Base-by-base conservation (phyloP, 2,888 invertebrate species). In the Sympetrum striolatum region DNA sequence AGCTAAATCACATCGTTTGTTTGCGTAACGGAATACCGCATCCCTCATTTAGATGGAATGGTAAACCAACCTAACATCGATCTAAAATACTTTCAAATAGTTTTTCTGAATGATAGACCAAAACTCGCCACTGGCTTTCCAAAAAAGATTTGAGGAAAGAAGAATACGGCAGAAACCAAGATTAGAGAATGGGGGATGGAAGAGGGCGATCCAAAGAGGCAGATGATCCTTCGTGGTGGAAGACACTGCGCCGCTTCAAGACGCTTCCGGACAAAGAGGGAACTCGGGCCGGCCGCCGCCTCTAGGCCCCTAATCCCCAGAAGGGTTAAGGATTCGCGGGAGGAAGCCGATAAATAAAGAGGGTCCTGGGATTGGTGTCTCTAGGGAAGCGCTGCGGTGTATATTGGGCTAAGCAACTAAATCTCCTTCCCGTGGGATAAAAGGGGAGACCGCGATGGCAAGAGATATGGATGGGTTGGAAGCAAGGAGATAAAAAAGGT, bases 401-500 rank as follows among this genome's bases (percentile, higher is more conserved):
- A 86, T 86, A 86, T 86, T 86, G 86, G 86, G 86, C 86, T 86
- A 86, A 86, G 86, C 86, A 86, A 60, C 86, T 86, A 86, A 86
- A 86, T 86, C 86, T 58, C 86, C 31, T n/a, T 86, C 64, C 86
- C 60, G 37, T 35, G 12, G 86, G 86, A 60, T 60, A 60, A 86
- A 60, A 60, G 39, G 58, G 58, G 22, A 58, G 53, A 82, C 58
- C 82, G 82, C 58, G 58, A 53, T 53, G 53, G 82, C 58, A 82
- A 15, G 44, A 35, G 58, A 14, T 15, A 53, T 48, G 10, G 53
- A 25, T 15, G 81, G 53, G 82, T 15, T 22, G 10, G 80, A 44
- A n/a, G 80, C 18, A n/a, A 37, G 44, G n/a, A 22, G 37, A 80
- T 25, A 80, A 35, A 37, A 18, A 31, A 18, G 8, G 81, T 31